These are phyloP conservation scores for Psix sp. DNA, from an alignment of 1,140 invertebrate species.

Conservation along the genomic window DNA sequence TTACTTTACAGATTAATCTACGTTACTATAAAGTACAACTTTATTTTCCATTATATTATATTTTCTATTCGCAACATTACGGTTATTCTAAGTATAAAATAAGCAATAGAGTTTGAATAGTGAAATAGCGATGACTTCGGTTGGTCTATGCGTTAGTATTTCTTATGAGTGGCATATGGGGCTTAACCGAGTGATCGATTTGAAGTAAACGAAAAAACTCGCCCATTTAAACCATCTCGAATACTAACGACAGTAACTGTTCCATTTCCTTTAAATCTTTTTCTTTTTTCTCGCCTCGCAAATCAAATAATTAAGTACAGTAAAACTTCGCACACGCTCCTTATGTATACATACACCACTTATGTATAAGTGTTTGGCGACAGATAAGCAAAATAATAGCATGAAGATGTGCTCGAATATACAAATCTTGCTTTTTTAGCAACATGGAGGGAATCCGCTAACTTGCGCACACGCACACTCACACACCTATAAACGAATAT, in stretches of 20 bases:
- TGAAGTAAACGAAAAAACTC: no score
- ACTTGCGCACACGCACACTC: constrained; percentile 64
- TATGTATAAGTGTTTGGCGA: constrained; percentile 58
- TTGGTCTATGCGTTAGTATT: constrained; percentile 67
- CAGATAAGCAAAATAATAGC: constrained; percentile 66
- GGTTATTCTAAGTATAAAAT: constrained; percentile 77
- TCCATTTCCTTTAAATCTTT: neutral
- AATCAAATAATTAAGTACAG: constrained; percentile 42
- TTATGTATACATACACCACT: constrained; percentile 55
- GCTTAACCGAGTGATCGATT: constrained; percentile 28
- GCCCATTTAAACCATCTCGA: no score
- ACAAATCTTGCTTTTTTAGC: constrained; percentile 72
- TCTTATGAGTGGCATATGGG: constrained; percentile 67
- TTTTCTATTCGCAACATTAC: constrained; percentile 71
- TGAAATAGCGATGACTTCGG: constrained; percentile 74
- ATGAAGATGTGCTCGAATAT: constrained; percentile 70
- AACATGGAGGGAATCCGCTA: constrained; percentile 77
- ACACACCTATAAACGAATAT: constrained; percentile 73
- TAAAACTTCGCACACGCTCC: constrained; percentile 60
- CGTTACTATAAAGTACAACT: constrained; percentile 75
- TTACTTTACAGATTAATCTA: constrained; percentile 76
- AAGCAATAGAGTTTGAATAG: constrained; percentile 75
- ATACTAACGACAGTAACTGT: constrained; percentile 24
- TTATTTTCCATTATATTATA: constrained; percentile 72
- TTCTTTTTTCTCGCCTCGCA: constrained; percentile 28